Percentiles rank a stretch among this genome's conserved stretches.
These are phyloP conservation scores for Pheosia tremula DNA, from an alignment of 2,888 invertebrate species.

Conservation along the genomic window DNA sequence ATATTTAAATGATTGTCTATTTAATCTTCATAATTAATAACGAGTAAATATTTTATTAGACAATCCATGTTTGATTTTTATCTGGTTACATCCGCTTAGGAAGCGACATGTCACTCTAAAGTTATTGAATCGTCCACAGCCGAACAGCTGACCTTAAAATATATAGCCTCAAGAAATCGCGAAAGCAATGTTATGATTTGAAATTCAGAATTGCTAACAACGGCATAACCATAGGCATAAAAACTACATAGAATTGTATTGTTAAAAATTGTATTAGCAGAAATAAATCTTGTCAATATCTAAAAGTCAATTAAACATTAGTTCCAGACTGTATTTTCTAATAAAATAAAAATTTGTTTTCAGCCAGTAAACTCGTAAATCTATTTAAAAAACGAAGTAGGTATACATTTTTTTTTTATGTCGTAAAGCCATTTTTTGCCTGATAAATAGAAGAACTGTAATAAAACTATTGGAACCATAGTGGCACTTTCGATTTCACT, in stretches of 20 bases:
- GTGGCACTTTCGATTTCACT: conserved; percentile 67
- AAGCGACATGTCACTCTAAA: no score
- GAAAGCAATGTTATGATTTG: not conserved
- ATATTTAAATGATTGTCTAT: no score
- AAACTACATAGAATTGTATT: not conserved
- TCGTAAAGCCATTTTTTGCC: conserved; percentile 14
- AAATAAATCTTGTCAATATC: not conserved
- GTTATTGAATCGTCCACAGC: no score
- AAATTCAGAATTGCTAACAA: not conserved
- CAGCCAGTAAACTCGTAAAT: not conserved
- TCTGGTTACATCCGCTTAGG: no score
- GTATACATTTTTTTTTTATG: not conserved
- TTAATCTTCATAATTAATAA: no score
- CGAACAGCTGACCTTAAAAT: not conserved
- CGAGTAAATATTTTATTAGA: no score
- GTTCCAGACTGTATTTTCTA: conserved; percentile 13
- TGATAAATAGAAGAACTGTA: conserved; percentile 33
- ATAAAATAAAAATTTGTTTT: conserved; percentile 8
- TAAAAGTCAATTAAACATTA: conserved; percentile 19
- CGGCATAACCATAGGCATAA: conserved; percentile 3
- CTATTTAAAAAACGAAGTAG: not conserved
- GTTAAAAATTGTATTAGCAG: conserved; percentile 1
- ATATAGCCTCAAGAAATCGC: not conserved
- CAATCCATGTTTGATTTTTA: no score
- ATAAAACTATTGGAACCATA: conserved; percentile 38